Percentiles rank a stretch among this genome's conserved stretches.
Evolutionary conservation across 2,797 vertebrate genomes (phyloP).

Genomic region (Lateolabrax maculatus): DNA sequence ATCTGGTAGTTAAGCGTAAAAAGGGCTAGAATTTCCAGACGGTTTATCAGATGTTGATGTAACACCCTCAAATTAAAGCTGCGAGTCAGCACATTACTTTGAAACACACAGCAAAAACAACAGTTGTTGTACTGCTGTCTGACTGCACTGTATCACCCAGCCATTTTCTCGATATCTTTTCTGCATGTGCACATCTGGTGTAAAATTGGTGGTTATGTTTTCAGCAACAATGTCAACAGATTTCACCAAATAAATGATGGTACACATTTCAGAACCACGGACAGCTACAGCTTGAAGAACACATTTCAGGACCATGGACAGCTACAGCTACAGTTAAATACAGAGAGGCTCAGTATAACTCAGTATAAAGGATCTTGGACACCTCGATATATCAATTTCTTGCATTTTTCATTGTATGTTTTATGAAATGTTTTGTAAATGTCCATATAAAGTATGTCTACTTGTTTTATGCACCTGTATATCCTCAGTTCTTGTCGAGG

Average conservation of each 20-base stretch:
- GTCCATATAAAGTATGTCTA: not conserved
- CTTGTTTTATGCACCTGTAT: not conserved
- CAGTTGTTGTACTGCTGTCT: too few relatives aligned
- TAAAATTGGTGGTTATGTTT: not conserved
- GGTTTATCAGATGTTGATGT: not conserved
- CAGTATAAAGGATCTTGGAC: not conserved
- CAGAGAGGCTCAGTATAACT: not conserved
- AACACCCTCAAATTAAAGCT: constrained; percentile 4
- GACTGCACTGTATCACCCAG: not conserved
- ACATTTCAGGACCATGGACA: not conserved
- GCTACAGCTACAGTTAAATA: not conserved
- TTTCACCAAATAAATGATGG: not conserved
- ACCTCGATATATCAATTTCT: not conserved
- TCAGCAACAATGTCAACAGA: not conserved
- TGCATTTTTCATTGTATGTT: not conserved
- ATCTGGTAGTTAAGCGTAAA: not conserved
- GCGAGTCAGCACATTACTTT: not conserved
- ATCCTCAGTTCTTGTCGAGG: not conserved
- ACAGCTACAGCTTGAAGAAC: too few relatives aligned
- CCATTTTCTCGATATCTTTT: not conserved
- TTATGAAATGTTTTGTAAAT: not conserved
- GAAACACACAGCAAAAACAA: not conserved
- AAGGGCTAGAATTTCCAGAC: not conserved
- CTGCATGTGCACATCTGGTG: too few relatives aligned
- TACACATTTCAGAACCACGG: constrained; percentile 12